Evolutionary conservation across 1,140 invertebrate genomes (phyloP), one percentile per base, ranked within the genome.

Genomic region (Drosophila insularis): DNA sequence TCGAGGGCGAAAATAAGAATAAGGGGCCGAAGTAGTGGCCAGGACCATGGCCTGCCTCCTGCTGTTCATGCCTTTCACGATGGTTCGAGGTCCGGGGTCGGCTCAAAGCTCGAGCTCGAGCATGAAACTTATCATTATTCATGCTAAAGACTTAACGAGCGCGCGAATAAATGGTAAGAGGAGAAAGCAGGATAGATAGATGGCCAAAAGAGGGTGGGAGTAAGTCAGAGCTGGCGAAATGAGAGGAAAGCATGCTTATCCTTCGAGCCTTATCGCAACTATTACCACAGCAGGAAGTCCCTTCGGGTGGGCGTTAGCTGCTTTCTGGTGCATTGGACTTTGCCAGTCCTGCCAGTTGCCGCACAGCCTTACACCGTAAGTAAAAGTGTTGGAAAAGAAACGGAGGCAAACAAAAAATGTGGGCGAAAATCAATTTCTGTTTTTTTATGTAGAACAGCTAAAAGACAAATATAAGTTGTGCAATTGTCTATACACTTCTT

Each of bases 61-160:
- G 32, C 61, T 43, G 39, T 23, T 43, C 37, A 10, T 63, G 40
- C 32, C 46, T 11, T 58, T 53, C 7, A 50, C 53, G 56, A 10
- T 40, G 54, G 39, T 54, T 55, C 17, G 62, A 31, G 61, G 61
- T 63, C 13, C 63, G 65, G 35, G 32, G 32, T 63, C 65, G 19
- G 17, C 11, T 17, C 2, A 19, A 19, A 5, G 4, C 23, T 76
- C 73, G 50, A 74, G 63, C 63, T 68, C 68, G 55, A 62, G 55
- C 77, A 70, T 67, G 73, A 85, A 90, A 84, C 82, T 90, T 90
- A 90, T 90, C 87, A 84, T 90, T 90, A 90, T 90, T 90, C 89
- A 90, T 90, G 87, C 82, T 90, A 90, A 90, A 90, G 87, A 90
- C 87, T 90, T 90, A 90, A 90, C 87, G 87, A 90, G 87, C 84